Conservation (phyloP, 1,140 invertebrate species). For the Drosophila chauvacae region DNA sequence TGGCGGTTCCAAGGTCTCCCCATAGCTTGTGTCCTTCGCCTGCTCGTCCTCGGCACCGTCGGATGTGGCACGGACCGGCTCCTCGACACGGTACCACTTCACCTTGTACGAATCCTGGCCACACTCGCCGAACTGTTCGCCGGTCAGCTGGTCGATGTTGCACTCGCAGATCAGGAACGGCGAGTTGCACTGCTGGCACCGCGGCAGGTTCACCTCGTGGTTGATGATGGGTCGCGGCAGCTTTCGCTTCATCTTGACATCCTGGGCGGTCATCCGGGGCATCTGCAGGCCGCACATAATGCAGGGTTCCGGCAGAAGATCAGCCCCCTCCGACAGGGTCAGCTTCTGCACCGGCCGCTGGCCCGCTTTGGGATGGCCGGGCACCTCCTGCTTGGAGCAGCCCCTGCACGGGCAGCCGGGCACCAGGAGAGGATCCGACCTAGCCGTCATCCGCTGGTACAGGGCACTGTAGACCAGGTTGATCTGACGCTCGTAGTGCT, state of each 20-base stretch:
- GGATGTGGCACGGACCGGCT: background rate
- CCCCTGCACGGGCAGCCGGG: conserved; percentile 49
- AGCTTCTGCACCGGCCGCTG: conserved; percentile 19
- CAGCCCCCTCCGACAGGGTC: conserved; percentile 36
- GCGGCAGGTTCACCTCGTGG: conserved; percentile 59
- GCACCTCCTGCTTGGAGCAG: conserved; percentile 49
- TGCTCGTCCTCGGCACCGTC: background rate
- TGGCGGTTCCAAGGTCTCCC: conserved; percentile 35
- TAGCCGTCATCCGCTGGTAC: conserved; percentile 58
- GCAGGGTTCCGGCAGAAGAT: conserved; percentile 55
- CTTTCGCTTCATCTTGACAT: conserved; percentile 17
- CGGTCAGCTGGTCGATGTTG: conserved; percentile 68
- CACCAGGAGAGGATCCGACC: conserved; percentile 48
- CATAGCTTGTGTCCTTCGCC: conserved; percentile 6
- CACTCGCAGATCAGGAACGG: conserved; percentile 72
- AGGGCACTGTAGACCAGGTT: conserved; percentile 47
- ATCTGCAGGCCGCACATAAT: conserved; percentile 67
- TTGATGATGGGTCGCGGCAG: conserved; percentile 62
- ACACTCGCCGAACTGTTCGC: conserved; percentile 65
- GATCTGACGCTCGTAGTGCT: conserved; percentile 67
- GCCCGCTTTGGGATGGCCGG: conserved; percentile 41
- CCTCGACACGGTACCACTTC: conserved; percentile 68
- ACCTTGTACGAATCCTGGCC: conserved; percentile 77
- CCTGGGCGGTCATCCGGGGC: conserved; percentile 21
- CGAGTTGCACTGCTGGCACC: conserved; percentile 59